Evolutionary conservation across 2,113 vertebrate species (phyloP), one percentile per base, ranked within the genome.

Genomic region (Ptychochromis oligacanthus): DNA sequence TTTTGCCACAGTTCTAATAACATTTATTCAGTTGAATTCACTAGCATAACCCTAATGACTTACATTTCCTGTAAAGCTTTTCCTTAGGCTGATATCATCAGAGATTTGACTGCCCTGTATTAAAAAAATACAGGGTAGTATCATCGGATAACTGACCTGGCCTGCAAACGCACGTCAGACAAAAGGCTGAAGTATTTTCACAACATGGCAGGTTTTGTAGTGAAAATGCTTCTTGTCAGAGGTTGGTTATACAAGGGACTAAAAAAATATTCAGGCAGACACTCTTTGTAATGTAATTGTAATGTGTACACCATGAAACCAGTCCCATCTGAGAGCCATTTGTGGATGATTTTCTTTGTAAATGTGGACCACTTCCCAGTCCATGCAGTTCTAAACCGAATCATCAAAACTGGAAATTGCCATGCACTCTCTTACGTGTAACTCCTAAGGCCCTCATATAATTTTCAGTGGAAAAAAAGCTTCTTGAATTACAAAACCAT

Each of bases 301-400:
- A n/a, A n/a, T n/a, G n/a, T n/a, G n/a, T 40, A 17, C 62, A 46
- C 38, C 1, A 2, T 7, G 8, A 7, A 38, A 38, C 36, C 36
- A 7, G 4, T 7, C 36, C 8, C 36, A 5, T 7, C 40, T 46
- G 26, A 67, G 10, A 38, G 64, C 14, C 22, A 0, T 22, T 67
- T 40, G 17, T 22, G 64, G 17, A 11, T 11, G 64, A 22, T 11
- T 22, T 46, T 67, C 64, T 46, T 46, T 46, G 24, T 11, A 18
- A 67, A 67, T 38, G 38, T 1, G 0, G 38, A 0, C 43, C 62
- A 26, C 1, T 13, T 67, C 43, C 38, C 62, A 67, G 38, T 18
- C 14, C n/a, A n/a, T n/a, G n/a, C n/a, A n/a, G 4, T 8, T 65
- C n/a, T 18, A 3, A 49, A 49, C 46, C 17, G 61, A 64, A 20